phyloP scores from a whole-genome alignment of 2,113 vertebrate genomes.

The Melanerpes aurifrons region DNA sequence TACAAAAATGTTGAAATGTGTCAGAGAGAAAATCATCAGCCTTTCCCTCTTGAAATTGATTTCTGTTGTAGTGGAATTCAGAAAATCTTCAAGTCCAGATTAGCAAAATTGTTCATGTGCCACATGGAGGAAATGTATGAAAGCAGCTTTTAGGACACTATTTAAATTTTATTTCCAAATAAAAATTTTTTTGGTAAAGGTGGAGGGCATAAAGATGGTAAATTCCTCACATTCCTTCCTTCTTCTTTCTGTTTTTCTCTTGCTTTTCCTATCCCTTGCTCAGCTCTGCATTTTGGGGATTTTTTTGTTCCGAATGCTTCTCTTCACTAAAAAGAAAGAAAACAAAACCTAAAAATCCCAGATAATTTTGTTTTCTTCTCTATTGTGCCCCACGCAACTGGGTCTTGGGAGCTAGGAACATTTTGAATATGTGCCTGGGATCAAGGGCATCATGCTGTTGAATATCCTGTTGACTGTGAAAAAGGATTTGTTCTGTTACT shows the following conservation, averaged over 20 bases:
- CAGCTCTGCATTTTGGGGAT: background rate
- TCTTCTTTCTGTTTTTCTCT: too few species aligned
- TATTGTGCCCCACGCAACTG: background rate
- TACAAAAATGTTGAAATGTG: background rate
- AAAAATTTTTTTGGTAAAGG: background rate
- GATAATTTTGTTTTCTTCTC: background rate
- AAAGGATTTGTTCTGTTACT: conserved; percentile 1
- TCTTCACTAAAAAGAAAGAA: background rate
- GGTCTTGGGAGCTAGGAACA: background rate
- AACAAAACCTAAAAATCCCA: background rate
- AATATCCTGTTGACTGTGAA: background rate
- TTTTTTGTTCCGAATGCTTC: background rate
- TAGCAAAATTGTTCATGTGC: background rate
- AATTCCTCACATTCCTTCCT: background rate
- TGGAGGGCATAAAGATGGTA: background rate
- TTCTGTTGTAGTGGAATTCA: background rate
- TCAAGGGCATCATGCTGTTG: background rate
- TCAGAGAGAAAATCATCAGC: background rate
- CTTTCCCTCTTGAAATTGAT: background rate
- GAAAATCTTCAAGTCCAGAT: background rate
- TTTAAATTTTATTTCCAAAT: background rate
- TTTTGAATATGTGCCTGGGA: background rate
- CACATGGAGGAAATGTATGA: background rate
- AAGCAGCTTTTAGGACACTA: background rate
- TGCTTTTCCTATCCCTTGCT: background rate